Conservation (phyloP, 2,888 invertebrate genomes). For the Polymixis lichenea region DNA sequence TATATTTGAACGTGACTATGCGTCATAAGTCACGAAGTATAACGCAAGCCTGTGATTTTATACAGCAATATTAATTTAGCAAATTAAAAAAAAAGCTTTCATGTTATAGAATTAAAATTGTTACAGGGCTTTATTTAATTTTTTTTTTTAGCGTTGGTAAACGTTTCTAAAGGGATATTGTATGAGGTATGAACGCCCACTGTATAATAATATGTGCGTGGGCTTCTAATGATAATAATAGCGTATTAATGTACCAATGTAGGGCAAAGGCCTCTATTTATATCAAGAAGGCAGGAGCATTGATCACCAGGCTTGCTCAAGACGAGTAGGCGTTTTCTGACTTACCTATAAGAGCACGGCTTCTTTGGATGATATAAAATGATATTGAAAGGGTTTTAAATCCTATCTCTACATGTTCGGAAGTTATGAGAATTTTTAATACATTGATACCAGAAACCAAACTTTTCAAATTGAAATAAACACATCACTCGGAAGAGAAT, state of each 20-base stretch:
- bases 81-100: conserved; percentile 61
- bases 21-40: conserved; percentile 51
- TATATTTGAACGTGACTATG: conserved; percentile 50
- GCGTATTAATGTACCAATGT: not conserved
- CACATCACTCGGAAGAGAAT: too few species aligned
- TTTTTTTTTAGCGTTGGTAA: conserved; percentile 38
- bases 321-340: too few species aligned
- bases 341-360: too few species aligned
- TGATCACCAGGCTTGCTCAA: not conserved
- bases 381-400: too few species aligned
- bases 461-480: too few species aligned
- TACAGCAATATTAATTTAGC: conserved; percentile 56
- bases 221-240: not conserved
- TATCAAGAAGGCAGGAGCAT: not conserved
- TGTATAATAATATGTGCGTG: not conserved
- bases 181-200: conserved; percentile 21
- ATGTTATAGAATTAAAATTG: conserved; percentile 57
- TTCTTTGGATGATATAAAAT: too few species aligned
- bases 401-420: too few species aligned
- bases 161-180: conserved; percentile 24
- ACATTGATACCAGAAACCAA: too few species aligned
- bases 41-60: conserved; percentile 56
- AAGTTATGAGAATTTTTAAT: too few species aligned
- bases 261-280: not conserved
- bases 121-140: conserved; percentile 50